Percentiles rank a stretch among this genome's conserved stretches.
These are phyloP conservation scores for Thalpophila matura DNA, from an alignment of 2,888 invertebrate species.

Conservation along the genomic window DNA sequence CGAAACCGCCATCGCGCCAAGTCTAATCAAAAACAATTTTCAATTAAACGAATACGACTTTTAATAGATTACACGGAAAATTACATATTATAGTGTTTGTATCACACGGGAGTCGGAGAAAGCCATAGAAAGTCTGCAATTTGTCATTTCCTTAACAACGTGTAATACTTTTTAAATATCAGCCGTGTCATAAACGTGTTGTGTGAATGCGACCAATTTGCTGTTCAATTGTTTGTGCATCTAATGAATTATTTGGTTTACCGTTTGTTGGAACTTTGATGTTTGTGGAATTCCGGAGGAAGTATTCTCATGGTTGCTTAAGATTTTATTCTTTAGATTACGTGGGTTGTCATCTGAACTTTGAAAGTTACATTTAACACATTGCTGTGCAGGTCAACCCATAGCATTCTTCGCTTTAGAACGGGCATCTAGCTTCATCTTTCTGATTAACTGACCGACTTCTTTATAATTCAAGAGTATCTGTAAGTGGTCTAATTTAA, in stretches of 20 bases:
- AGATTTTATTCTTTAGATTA: not conserved
- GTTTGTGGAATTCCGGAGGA: constrained; percentile 11
- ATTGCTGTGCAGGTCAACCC: no score
- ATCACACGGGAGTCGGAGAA: constrained; percentile 69
- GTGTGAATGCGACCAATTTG: constrained; percentile 63
- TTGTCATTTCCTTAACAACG: constrained; percentile 68
- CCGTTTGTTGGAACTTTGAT: constrained; percentile 39
- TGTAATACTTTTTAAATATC: constrained; percentile 59
- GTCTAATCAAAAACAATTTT: constrained; percentile 58
- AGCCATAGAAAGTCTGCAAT: constrained; percentile 70
- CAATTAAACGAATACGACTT: constrained; percentile 59
- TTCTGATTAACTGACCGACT: no score
- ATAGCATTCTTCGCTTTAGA: no score
- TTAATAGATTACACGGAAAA: constrained; percentile 67
- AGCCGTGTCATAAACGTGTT: constrained; percentile 61
- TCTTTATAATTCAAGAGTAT: no score
- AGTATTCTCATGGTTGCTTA: constrained; percentile 5
- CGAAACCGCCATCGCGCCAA: constrained; percentile 40
- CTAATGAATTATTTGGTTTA: constrained; percentile 51
- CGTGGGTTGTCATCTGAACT: not conserved
- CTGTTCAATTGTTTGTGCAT: constrained; percentile 52
- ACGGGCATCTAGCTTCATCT: no score
- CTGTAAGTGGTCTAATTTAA: no score
- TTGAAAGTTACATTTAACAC: no score
- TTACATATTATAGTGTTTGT: constrained; percentile 62